Evolutionary conservation across 1,140 invertebrate species (phyloP).

Genomic region (Himalopsyche phryganea): DNA sequence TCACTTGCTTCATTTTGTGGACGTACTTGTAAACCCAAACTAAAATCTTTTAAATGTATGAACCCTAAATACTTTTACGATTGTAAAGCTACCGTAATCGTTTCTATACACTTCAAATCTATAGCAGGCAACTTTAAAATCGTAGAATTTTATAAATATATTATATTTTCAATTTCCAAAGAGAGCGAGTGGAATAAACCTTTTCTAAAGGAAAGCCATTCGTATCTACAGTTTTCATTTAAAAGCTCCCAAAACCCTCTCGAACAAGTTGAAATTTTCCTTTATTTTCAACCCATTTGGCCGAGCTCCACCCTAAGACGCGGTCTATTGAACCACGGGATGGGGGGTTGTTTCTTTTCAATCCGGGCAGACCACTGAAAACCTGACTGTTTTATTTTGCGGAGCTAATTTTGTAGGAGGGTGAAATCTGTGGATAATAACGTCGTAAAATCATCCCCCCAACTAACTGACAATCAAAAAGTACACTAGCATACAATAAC

Average conservation of each 20-base stretch:
- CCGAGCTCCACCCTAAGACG: neutral
- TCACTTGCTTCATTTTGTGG: no score
- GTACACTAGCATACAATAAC: slow-evolving; percentile 6
- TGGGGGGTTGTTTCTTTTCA: slow-evolving; percentile 21
- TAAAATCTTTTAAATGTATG: no score
- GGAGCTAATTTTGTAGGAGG: slow-evolving; percentile 17
- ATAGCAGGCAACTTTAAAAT: no score
- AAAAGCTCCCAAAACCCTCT: slow-evolving; percentile 8
- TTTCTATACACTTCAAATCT: no score
- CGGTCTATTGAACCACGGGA: slow-evolving; percentile 14
- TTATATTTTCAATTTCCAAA: no score
- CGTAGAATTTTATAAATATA: no score
- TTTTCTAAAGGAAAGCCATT: slow-evolving; percentile 1
- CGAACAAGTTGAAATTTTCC: slow-evolving; percentile 16
- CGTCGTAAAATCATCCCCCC: slow-evolving; percentile 23
- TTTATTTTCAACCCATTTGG: slow-evolving; percentile 22
- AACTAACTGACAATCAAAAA: slow-evolving; percentile 6
- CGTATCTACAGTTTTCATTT: slow-evolving; percentile 9
- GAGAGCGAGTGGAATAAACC: no score
- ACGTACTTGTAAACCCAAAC: no score
- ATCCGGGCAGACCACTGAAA: slow-evolving; percentile 6
- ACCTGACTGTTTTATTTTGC: slow-evolving; percentile 21
- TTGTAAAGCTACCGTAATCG: no score
- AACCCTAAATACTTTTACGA: no score
- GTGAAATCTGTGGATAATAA: slow-evolving; percentile 32